A percentile compares a stretch with the other conserved stretches of the same genome.
Conservation (phyloP, 2,113 vertebrate species). For the Loxodonta africana region DNA sequence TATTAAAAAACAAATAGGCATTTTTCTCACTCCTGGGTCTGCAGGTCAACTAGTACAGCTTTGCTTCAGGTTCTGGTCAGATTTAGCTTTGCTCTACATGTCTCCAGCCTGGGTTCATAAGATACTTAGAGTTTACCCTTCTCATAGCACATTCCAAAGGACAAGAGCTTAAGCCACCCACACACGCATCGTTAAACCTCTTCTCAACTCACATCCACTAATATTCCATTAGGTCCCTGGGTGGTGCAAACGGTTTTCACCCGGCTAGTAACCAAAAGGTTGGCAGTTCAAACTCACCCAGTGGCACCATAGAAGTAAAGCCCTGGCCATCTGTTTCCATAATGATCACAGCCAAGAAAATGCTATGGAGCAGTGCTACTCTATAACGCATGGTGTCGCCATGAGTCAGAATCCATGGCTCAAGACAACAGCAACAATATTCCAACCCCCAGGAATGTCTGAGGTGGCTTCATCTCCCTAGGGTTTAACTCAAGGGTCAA, state of each 20-base stretch:
- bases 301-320: no score
- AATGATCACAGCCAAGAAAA: no score
- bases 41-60: neutral
- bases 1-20: neutral
- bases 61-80: neutral
- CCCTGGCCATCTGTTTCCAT: no score
- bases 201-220: neutral
- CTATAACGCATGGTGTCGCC: no score
- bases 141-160: fast-evolving
- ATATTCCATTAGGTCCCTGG: neutral
- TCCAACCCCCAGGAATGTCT: no score
- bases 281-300: no score
- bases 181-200: neutral
- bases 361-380: no score
- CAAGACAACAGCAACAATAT: neutral
- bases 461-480: no score
- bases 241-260: neutral
- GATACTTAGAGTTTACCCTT: neutral
- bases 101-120: neutral
- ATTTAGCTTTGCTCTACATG: neutral
- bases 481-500: neutral
- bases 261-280: neutral
- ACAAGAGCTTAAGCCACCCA: neutral
- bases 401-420: neutral
- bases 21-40: neutral